These are phyloP conservation scores for Elegia similella DNA, from an alignment of 2,888 invertebrate genomes.

Conservation along the genomic window DNA sequence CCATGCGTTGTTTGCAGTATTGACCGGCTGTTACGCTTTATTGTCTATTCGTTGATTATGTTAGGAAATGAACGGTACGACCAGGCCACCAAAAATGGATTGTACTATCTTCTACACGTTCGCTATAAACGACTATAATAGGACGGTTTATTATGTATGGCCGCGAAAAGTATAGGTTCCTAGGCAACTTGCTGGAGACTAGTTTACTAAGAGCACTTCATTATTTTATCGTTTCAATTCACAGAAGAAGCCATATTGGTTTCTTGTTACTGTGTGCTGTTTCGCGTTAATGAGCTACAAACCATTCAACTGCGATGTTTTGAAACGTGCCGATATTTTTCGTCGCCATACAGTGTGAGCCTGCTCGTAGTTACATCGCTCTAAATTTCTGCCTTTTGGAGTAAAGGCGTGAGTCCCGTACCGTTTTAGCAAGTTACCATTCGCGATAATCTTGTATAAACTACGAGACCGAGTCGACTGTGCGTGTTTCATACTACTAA, in stretches of 20 bases:
- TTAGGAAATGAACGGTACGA: neutral
- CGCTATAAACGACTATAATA: neutral
- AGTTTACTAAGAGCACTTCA: too few species aligned
- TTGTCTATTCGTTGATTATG: conserved; percentile 11
- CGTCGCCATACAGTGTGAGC: neutral
- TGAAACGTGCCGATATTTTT: too few species aligned
- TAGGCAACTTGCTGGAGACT: too few species aligned
- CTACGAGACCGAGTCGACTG: neutral
- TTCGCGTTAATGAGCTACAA: too few species aligned
- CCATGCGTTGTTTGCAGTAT: conserved; percentile 26
- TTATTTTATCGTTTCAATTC: too few species aligned
- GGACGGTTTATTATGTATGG: neutral
- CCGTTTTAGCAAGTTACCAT: conserved; percentile 25
- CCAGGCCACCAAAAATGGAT: neutral
- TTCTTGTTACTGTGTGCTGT: too few species aligned
- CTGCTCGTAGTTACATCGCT: neutral
- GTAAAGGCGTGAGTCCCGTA: conserved; percentile 1
- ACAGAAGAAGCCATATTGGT: too few species aligned
- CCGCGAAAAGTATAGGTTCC: too few species aligned
- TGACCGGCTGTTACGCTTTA: conserved; percentile 30
- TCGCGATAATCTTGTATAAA: conserved; percentile 5
- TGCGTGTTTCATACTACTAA: conserved; percentile 17
- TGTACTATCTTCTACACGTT: neutral
- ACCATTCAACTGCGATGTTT: too few species aligned
- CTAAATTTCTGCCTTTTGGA: neutral